Evolutionary conservation across 2,113 vertebrate species (phyloP), one percentile per base, ranked within the genome.

Genomic region (Morone saxatilis): DNA sequence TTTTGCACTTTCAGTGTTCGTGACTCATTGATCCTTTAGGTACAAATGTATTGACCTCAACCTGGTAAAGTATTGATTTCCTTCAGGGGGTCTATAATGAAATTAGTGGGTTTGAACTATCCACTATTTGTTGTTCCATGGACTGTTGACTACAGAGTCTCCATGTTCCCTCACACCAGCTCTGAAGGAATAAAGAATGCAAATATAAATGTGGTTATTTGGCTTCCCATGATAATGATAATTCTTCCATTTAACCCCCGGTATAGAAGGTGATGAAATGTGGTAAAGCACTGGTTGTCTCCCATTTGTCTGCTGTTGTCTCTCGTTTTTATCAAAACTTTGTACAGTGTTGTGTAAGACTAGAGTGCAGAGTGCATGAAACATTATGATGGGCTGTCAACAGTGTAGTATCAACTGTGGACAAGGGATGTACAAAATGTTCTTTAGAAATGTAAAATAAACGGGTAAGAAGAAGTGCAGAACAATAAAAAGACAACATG

Each of bases 1-100:
- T 7, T 59, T 20, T 66, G 59, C 13, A 1, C 22, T 70, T 51
- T 75, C 67, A 70, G 56, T 61, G 45, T 81, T 43, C 4, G 76
- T 86, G 73, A 78, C 73, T 25, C 78, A 87, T 88, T 85, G 85
- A 91, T 81, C 60, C 6, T 63, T 71, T 9, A 65, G 71, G 43
- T 83, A 80, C 78, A 88, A 76, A 90, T 76, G 31, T 61, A 87
- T 86, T 86, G 84, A 86, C 72, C 60, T 41, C 36, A 56, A 41
- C 36, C 48, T 79, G 62, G 38, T 60, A 41, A 72, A 68, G 4
- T 31, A 88, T 85, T 82, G 70, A 91, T 87, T 83, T 80, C 31
- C 80, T 84, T 81, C 41, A 20, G 70, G 48, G 56, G 41, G 83
- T 84, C 77, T 54, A 78, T 85, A 83, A 86, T 81, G 54, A 87